A percentile compares a stretch with the other conserved stretches of the same genome.
phyloP scores from a whole-genome alignment of 2,888 invertebrate genomes.

The Plagodis pulveraria region DNA sequence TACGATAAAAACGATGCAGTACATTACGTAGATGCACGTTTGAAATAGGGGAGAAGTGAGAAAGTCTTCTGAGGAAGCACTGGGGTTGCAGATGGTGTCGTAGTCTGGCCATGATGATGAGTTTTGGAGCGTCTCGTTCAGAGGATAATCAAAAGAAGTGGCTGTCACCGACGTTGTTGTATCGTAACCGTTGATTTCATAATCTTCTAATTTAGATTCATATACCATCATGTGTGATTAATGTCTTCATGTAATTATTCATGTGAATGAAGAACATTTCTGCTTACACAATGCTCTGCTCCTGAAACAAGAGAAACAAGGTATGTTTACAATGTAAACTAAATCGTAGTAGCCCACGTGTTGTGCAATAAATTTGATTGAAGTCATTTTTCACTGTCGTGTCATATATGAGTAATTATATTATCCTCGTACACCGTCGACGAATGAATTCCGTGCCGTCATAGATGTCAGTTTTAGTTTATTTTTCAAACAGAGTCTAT shows the following conservation, averaged over 20 bases:
- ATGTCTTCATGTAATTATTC: conserved; percentile 13
- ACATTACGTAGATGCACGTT: conserved; percentile 88
- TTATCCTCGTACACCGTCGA: no score
- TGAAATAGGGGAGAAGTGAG: conserved; percentile 84
- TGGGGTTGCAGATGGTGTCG: conserved; percentile 50
- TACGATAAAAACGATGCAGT: conserved; percentile 88
- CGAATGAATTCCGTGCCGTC: no score
- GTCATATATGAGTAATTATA: no score
- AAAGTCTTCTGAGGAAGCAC: conserved; percentile 55
- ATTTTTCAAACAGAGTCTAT: no score
- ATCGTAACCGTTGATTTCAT: conserved; percentile 49
- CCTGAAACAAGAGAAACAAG: conserved; percentile 31
- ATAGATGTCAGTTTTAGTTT: no score
- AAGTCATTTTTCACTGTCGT: no score
- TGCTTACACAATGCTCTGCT: conserved; percentile 1
- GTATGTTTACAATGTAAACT: neutral
- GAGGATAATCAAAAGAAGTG: conserved; percentile 30
- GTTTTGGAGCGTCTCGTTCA: conserved; percentile 48
- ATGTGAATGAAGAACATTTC: conserved; percentile 20
- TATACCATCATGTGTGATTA: conserved; percentile 57
- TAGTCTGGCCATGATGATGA: conserved; percentile 61
- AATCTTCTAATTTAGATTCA: conserved; percentile 44
- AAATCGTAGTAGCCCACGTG: no score
- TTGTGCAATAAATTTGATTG: no score
- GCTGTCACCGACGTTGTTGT: conserved; percentile 37